A percentile compares a stretch with the other conserved stretches of the same genome.
Conservation (phyloP, 2,888 invertebrate species). For the Helleia helle region DNA sequence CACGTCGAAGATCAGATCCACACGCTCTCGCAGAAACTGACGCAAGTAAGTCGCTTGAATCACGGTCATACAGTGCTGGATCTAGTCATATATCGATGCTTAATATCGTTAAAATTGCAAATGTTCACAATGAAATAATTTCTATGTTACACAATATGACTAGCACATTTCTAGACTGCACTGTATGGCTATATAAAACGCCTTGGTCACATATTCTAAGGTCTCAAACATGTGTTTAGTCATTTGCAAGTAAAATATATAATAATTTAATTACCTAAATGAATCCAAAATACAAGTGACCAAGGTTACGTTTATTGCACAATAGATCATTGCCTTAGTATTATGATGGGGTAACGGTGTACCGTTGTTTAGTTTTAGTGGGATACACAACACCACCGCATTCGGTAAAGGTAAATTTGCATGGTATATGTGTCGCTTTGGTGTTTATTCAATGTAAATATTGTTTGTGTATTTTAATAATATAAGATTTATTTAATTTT, state of each 20-base stretch:
- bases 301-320: conserved; percentile 32
- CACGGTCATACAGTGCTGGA: conserved; percentile 13
- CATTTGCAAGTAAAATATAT: background rate
- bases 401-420: conserved; percentile 67
- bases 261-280: background rate
- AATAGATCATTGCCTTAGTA: conserved; percentile 29
- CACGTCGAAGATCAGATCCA: conserved; percentile 83
- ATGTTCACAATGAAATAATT: background rate
- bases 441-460: conserved; percentile 25
- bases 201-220: conserved; percentile 14
- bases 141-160: background rate
- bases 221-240: background rate
- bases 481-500: background rate
- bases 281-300: conserved; percentile 27
- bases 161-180: background rate
- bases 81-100: background rate
- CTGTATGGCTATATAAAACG: conserved; percentile 9
- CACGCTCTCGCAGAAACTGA: conserved; percentile 80
- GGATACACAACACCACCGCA: conserved; percentile 50
- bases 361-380: conserved; percentile 43
- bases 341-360: conserved; percentile 33
- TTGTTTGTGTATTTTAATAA: conserved; percentile 13
- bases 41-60: conserved; percentile 77
- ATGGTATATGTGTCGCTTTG: conserved; percentile 53
- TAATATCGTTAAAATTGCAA: background rate